Percentiles rank a stretch among this genome's conserved stretches.
These are phyloP conservation scores for Lucinisca nassula DNA, from an alignment of 2,888 invertebrate genomes.

Conservation along the genomic window DNA sequence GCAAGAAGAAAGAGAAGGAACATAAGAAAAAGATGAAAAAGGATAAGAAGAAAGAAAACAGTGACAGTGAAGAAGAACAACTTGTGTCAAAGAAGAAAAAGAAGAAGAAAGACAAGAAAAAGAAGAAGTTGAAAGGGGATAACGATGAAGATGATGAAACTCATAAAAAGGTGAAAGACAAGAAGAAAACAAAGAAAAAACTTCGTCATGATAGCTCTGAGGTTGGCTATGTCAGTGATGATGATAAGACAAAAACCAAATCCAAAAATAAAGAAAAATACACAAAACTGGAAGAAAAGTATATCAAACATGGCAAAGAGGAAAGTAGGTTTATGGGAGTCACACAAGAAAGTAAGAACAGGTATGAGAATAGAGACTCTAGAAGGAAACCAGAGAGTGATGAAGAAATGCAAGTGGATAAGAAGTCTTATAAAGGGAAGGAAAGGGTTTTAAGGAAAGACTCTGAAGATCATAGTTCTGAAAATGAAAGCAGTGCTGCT, in stretches of 20 bases:
- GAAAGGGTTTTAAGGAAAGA: slow-evolving; percentile 28
- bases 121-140: slow-evolving; percentile 52
- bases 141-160: slow-evolving; percentile 54
- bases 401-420: slow-evolving; percentile 31
- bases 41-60: slow-evolving; percentile 25
- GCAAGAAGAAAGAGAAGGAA: background rate
- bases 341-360: background rate
- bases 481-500: slow-evolving; percentile 25
- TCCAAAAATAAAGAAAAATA: slow-evolving; percentile 16
- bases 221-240: slow-evolving; percentile 11
- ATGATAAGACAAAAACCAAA: slow-evolving; percentile 16
- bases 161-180: slow-evolving; percentile 22
- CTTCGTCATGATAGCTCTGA: background rate
- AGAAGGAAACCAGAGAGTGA: slow-evolving; percentile 35
- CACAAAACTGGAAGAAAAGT: background rate
- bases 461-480: slow-evolving; percentile 22
- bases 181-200: slow-evolving; percentile 54
- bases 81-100: slow-evolving; percentile 36
- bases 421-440: slow-evolving; percentile 39
- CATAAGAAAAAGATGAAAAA: slow-evolving; percentile 25
- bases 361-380: slow-evolving; percentile 15
- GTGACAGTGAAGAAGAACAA: slow-evolving; percentile 64
- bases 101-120: slow-evolving; percentile 55
- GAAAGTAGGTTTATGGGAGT: slow-evolving; percentile 11
- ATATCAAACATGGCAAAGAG: slow-evolving; percentile 11